These are phyloP conservation scores for Salvelinus alpinus DNA, from an alignment of 2,113 vertebrate genomes.

Conservation along the genomic window DNA sequence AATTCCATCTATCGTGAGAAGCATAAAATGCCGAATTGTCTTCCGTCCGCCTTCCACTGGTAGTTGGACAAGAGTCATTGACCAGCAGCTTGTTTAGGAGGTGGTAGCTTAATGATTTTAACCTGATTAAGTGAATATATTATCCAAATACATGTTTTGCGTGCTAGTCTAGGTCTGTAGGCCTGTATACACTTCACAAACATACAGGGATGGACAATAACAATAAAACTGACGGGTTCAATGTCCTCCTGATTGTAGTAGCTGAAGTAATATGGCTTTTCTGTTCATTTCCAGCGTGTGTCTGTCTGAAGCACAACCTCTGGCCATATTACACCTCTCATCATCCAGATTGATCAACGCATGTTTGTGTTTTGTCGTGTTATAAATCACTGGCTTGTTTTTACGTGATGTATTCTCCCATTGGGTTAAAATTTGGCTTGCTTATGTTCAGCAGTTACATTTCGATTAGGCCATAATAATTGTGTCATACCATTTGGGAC, in stretches of 20 bases:
- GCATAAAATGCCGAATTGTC: neutral
- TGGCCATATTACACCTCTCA: neutral
- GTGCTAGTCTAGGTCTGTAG: neutral
- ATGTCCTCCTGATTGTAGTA: neutral
- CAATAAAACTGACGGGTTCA: neutral
- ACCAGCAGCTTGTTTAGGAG: too few species aligned
- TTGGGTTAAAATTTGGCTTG: conserved; percentile 1
- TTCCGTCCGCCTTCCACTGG: neutral
- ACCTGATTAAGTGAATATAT: neutral
- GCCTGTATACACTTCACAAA: neutral
- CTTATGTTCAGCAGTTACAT: conserved; percentile 9
- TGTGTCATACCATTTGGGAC: conserved; percentile 8
- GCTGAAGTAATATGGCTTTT: neutral
- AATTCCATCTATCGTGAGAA: neutral
- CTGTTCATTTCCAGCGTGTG: neutral
- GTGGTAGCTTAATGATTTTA: too few species aligned
- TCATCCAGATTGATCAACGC: neutral
- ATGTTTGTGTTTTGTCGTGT: neutral
- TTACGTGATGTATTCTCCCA: neutral
- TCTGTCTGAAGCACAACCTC: neutral
- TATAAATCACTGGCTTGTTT: conserved; percentile 3
- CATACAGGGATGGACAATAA: neutral
- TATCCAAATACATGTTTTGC: neutral
- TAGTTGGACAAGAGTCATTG: neutral
- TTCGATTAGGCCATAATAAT: conserved; percentile 15